Percentiles rank a stretch among this genome's conserved stretches.
These are phyloP conservation scores for Corythornis vintsioides DNA, from an alignment of 2,113 vertebrate species.

Conservation along the genomic window DNA sequence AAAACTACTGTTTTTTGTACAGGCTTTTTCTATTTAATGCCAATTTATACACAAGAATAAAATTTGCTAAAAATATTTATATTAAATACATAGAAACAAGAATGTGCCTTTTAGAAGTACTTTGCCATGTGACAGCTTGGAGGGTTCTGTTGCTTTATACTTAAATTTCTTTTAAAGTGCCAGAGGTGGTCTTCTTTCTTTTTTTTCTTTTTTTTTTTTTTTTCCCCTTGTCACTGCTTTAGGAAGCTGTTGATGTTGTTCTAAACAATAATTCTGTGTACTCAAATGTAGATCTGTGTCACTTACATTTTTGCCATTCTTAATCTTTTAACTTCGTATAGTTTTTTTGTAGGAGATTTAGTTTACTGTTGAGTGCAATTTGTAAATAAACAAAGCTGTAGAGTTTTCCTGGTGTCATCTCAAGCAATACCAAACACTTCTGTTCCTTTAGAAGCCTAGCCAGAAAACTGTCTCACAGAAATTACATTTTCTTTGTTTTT, in stretches of 20 bases:
- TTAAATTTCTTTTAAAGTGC: neutral
- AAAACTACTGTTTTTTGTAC: neutral
- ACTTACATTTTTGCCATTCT: neutral
- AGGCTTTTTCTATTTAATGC: neutral
- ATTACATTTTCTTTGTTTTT: neutral
- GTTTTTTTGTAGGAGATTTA: slow-evolving; percentile 14
- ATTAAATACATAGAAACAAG: neutral
- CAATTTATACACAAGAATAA: neutral
- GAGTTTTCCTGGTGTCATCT: slow-evolving; percentile 16
- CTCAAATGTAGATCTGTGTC: neutral
- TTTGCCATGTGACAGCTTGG: neutral
- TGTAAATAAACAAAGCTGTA: slow-evolving; percentile 64
- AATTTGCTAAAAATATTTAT: neutral
- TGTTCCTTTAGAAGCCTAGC: slow-evolving; percentile 45
- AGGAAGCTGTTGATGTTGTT: neutral
- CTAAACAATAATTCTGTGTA: neutral
- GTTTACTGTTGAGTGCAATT: slow-evolving; percentile 3
- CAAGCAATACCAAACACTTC: slow-evolving; percentile 19
- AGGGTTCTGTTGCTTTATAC: neutral
- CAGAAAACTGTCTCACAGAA: slow-evolving; percentile 37
- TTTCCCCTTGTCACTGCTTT: neutral
- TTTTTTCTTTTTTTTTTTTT: neutral
- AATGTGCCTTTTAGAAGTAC: neutral
- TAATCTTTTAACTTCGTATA: neutral
- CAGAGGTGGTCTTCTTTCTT: neutral